These are phyloP conservation scores for Tinamus guttatus DNA, from an alignment of 2,113 vertebrate genomes.

Conservation along the genomic window DNA sequence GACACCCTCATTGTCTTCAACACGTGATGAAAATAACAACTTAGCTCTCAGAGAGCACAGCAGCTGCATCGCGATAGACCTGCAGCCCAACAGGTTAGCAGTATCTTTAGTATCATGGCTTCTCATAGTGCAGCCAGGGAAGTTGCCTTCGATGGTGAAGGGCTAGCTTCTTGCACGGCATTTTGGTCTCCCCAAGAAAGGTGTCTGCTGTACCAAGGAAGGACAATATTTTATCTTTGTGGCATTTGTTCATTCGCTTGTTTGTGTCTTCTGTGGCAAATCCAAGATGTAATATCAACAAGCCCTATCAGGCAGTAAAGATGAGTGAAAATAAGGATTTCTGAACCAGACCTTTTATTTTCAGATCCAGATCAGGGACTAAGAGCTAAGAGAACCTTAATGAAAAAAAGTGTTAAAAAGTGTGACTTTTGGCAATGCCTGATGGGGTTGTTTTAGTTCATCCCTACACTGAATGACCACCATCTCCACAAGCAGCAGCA, in stretches of 20 bases:
- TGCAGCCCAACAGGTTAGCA: not conserved
- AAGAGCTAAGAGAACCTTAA: not conserved
- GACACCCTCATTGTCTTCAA: not conserved
- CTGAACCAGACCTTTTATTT: not conserved
- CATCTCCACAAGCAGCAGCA: not conserved
- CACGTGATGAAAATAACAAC: not conserved
- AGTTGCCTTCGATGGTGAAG: not conserved
- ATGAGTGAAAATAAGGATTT: not conserved
- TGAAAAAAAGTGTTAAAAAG: not conserved
- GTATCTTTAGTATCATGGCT: not conserved
- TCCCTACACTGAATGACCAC: not conserved
- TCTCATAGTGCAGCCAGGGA: not conserved
- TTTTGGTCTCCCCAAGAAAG: not conserved
- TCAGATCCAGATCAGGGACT: not conserved
- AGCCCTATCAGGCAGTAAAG: not conserved
- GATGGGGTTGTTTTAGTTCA: not conserved
- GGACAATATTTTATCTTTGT: not conserved
- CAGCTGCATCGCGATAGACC: not conserved
- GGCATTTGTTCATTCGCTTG: not conserved
- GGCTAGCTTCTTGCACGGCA: not conserved
- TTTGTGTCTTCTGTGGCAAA: not conserved
- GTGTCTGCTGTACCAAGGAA: not conserved
- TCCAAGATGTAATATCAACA: not conserved
- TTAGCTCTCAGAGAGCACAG: not conserved
- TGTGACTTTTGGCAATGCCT: not conserved